Conservation (phyloP, 2,113 vertebrate genomes). For the Apteryx owenii region DNA sequence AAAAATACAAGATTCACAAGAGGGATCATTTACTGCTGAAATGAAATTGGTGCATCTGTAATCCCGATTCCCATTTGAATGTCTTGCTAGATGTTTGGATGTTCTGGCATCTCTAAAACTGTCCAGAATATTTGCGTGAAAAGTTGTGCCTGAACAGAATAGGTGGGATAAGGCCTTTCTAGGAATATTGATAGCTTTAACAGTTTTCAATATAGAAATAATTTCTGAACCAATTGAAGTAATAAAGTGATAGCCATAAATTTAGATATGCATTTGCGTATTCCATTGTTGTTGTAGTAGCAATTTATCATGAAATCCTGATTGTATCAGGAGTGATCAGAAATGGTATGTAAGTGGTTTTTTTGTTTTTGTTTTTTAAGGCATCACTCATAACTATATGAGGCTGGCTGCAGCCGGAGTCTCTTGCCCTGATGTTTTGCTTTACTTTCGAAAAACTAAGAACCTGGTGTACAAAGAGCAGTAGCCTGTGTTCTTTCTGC, state of each 20-base stretch:
- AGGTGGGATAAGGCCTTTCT: background rate
- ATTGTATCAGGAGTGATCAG: background rate
- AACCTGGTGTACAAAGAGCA: background rate
- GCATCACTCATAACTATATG: background rate
- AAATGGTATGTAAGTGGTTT: background rate
- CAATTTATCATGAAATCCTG: background rate
- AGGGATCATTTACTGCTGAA: background rate
- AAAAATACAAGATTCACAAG: background rate
- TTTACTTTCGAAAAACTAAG: background rate
- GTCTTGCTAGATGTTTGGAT: background rate
- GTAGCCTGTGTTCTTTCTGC: background rate
- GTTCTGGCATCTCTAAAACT: background rate
- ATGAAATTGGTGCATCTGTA: background rate
- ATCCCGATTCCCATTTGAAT: background rate
- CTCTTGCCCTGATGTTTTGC: background rate
- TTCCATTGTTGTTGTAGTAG: background rate
- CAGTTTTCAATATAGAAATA: background rate
- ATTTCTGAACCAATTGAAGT: background rate
- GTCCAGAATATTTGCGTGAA: background rate
- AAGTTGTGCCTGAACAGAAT: background rate
- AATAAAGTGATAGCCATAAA: background rate
- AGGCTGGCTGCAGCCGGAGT: background rate
- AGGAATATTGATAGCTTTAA: background rate
- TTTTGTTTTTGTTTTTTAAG: background rate
- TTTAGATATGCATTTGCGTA: background rate